phyloP scores from a whole-genome alignment of 2,113 vertebrate genomes.

The Oenanthe melanoleuca region DNA sequence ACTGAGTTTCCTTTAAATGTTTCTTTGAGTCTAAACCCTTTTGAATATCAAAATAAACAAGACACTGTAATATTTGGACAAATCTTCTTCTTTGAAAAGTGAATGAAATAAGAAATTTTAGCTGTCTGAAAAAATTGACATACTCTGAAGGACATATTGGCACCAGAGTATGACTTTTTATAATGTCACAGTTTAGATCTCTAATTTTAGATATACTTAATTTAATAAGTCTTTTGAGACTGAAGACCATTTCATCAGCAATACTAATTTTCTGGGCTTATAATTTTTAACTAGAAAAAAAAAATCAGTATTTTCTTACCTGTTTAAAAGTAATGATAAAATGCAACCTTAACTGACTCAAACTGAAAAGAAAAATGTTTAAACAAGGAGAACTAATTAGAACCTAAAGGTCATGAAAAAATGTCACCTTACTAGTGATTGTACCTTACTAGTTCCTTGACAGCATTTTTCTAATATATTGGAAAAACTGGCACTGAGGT shows the following conservation, averaged over 20 bases:
- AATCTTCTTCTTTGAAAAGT: background rate
- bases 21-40: slow-evolving; percentile 18
- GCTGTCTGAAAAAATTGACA: background rate
- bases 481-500: background rate
- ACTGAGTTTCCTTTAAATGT: slow-evolving; percentile 26
- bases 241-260: slow-evolving; percentile 12
- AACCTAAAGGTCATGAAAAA: background rate
- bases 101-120: slow-evolving; percentile 5
- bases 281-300: slow-evolving; percentile 27
- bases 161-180: background rate
- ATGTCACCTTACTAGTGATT: background rate
- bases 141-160: background rate
- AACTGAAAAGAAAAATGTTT: background rate
- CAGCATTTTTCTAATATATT: background rate
- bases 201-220: slow-evolving; percentile 31
- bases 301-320: background rate
- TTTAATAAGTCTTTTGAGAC: slow-evolving; percentile 12
- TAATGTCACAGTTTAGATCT: background rate
- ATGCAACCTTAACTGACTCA: background rate
- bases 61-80: slow-evolving; percentile 26
- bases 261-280: slow-evolving; percentile 17
- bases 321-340: slow-evolving; percentile 14
- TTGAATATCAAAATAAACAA: slow-evolving; percentile 36
- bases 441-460: background rate
- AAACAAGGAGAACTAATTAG: background rate